Evolutionary conservation across 2,113 vertebrate species (phyloP).

Genomic region (Hemichromis elongatus): DNA sequence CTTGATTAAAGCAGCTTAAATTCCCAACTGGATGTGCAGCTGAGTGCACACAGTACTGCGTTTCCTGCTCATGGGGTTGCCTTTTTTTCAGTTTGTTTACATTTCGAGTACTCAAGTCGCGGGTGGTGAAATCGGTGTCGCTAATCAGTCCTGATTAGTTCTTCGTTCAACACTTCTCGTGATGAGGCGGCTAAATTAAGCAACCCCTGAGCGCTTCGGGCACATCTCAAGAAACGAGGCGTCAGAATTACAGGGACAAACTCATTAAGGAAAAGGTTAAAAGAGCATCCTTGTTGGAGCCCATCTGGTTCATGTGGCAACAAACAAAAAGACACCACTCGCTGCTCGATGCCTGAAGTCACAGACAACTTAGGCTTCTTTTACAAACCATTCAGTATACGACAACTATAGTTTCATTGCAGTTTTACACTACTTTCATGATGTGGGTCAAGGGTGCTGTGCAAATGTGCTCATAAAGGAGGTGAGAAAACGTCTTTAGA

Average conservation of each 20-base stretch:
- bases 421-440: neutral
- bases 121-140: conserved; percentile 21
- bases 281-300: neutral
- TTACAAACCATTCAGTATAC: neutral
- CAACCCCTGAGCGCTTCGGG: conserved; percentile 2
- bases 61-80: neutral
- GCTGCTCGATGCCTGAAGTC: neutral
- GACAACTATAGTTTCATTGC: neutral
- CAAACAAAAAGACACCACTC: neutral
- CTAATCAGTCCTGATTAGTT: conserved; percentile 50
- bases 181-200: conserved; percentile 38
- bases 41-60: neutral
- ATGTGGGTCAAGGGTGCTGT: neutral
- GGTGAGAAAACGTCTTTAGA: neutral
- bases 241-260: conserved; percentile 3
- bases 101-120: neutral
- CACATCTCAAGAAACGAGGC: neutral
- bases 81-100: conserved; percentile 2
- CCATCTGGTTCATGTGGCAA: neutral
- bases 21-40: neutral
- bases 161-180: neutral
- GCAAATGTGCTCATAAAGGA: too few species aligned
- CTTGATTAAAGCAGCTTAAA: neutral
- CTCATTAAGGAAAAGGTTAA: conserved; percentile 25
- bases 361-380: neutral